Evolutionary conservation across 2,888 invertebrate genomes (phyloP).

Genomic region (Loripinus fragilis): DNA sequence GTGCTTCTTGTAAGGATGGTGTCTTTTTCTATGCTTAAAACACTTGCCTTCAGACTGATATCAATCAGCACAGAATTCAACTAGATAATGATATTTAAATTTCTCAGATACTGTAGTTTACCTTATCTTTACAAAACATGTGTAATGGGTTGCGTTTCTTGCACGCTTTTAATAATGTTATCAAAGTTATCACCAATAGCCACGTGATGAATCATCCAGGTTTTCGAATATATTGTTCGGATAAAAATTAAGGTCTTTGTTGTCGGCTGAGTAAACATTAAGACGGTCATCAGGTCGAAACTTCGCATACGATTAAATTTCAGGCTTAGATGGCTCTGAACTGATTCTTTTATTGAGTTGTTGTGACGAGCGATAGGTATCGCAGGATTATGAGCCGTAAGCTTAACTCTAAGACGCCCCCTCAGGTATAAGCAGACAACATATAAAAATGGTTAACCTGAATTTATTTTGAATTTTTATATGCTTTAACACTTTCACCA

Average conservation of each 20-base stretch:
- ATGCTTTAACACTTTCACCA: no score
- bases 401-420: no score
- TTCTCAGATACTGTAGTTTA: background rate
- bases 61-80: no score
- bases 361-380: constrained; percentile 2
- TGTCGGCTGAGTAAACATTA: background rate
- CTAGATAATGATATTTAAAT: background rate
- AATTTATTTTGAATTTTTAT: no score
- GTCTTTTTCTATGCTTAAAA: no score
- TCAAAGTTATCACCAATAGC: constrained; percentile 7
- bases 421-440: no score
- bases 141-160: background rate
- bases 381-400: background rate
- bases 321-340: constrained; percentile 11
- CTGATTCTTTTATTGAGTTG: background rate
- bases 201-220: constrained; percentile 4
- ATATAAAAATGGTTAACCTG: no score
- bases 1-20: no score
- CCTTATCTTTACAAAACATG: constrained; percentile 12
- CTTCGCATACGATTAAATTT: constrained; percentile 4
- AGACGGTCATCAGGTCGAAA: constrained; percentile 19
- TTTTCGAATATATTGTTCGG: constrained; percentile 2
- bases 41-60: no score
- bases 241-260: constrained; percentile 13
- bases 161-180: constrained; percentile 8